These are phyloP conservation scores for Eudyptes chrysolophus DNA, from an alignment of 2,113 vertebrate species.

Conservation along the genomic window DNA sequence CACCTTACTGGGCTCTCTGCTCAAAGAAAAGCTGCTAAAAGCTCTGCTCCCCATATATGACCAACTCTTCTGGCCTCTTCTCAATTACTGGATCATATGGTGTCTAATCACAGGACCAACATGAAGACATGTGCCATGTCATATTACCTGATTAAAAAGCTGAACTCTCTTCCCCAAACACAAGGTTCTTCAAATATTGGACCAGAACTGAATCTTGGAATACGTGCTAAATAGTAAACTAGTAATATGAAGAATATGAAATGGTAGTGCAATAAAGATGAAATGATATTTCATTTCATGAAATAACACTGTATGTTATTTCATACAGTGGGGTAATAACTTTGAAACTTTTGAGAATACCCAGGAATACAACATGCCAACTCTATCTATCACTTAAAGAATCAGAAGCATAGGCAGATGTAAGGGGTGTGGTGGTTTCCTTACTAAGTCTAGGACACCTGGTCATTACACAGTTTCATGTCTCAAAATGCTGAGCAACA, in stretches of 20 bases:
- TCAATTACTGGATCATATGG: neutral
- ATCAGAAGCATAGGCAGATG: neutral
- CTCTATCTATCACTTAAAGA: neutral
- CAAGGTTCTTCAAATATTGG: neutral
- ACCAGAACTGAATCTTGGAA: neutral
- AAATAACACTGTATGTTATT: neutral
- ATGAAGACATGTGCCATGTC: neutral
- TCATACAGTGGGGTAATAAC: neutral
- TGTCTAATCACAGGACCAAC: neutral
- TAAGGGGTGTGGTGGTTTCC: neutral
- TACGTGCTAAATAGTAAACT: neutral
- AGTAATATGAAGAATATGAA: neutral
- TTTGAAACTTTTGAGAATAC: neutral
- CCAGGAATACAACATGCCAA: neutral
- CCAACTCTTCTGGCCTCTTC: neutral
- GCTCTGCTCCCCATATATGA: neutral
- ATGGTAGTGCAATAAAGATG: neutral
- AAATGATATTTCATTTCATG: neutral
- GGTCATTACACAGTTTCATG: neutral
- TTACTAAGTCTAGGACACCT: neutral
- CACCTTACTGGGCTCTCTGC: neutral
- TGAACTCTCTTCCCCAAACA: neutral
- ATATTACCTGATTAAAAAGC: neutral
- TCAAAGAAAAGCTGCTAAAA: neutral
- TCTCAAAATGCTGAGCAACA: neutral